phyloP scores from a whole-genome alignment of 2,797 vertebrate species.

The Sphenopsis melanotis region DNA sequence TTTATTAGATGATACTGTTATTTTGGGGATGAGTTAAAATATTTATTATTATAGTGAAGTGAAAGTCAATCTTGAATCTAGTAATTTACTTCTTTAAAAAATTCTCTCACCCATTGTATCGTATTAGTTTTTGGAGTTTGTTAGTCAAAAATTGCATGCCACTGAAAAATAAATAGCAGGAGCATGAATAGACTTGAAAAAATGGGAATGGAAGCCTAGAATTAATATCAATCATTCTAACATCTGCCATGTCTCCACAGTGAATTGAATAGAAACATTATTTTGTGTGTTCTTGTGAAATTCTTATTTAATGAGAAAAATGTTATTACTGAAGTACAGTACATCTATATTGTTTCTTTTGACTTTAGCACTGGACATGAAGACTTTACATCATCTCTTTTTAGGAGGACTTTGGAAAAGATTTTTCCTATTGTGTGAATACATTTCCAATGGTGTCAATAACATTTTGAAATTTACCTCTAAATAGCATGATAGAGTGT shows the following conservation, averaged over 20 bases:
- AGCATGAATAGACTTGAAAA: background rate
- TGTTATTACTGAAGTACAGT: background rate
- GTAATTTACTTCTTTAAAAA: background rate
- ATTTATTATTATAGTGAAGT: background rate
- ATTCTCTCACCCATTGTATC: accelerated
- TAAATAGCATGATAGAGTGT: background rate
- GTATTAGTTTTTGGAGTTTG: background rate
- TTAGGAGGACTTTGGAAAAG: background rate
- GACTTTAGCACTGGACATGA: background rate
- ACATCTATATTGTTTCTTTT: background rate
- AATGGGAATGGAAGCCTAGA: background rate
- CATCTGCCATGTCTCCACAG: background rate
- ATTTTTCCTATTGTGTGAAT: background rate
- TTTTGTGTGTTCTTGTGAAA: background rate
- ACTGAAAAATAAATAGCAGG: background rate
- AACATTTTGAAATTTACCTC: background rate
- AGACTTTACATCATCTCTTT: background rate
- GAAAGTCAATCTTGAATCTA: background rate
- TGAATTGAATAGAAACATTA: background rate
- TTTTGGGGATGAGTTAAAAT: background rate
- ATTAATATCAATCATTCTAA: background rate
- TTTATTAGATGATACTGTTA: background rate
- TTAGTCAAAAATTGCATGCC: background rate
- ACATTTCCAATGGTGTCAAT: background rate
- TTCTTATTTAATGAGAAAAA: background rate